Percentiles rank a stretch among this genome's conserved stretches.
phyloP scores from a whole-genome alignment of 2,888 invertebrate species.

The Allygus modestus region DNA sequence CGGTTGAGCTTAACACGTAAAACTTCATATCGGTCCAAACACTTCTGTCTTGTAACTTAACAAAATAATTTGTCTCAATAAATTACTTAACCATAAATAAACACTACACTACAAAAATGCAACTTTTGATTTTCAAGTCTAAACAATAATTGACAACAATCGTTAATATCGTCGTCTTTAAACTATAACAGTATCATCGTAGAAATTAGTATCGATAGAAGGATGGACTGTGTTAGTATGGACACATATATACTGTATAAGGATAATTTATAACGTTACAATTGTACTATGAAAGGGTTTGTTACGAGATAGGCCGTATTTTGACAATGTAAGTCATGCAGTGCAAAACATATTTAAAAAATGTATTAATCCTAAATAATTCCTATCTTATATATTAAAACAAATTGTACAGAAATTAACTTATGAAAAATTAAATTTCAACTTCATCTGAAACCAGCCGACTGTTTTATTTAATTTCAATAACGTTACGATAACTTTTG shows the following conservation, averaged over 20 bases:
- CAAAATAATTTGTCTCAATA: neutral
- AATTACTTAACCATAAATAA: conserved; percentile 11
- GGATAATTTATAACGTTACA: conserved; percentile 26
- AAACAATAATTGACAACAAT: conserved; percentile 30
- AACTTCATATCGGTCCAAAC: conserved; percentile 5
- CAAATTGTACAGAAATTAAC: too few species aligned
- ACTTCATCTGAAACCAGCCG: too few species aligned
- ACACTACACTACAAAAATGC: conserved; percentile 19
- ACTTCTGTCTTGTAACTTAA: neutral
- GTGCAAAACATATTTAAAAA: neutral
- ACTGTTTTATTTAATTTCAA: too few species aligned
- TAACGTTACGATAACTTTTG: too few species aligned
- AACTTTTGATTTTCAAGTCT: conserved; percentile 32
- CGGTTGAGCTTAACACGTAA: neutral
- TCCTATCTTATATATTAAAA: too few species aligned
- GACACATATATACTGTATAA: conserved; percentile 39
- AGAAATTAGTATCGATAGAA: conserved; percentile 35
- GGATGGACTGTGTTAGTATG: conserved; percentile 34
- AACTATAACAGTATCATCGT: conserved; percentile 16
- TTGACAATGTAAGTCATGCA: conserved; percentile 53
- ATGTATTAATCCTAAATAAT: neutral
- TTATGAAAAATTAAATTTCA: too few species aligned
- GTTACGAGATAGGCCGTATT: conserved; percentile 46
- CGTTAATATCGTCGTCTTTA: conserved; percentile 21
- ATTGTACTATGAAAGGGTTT: conserved; percentile 50